Conservation (phyloP, 2,113 vertebrate species). For the Aramus guarauna region DNA sequence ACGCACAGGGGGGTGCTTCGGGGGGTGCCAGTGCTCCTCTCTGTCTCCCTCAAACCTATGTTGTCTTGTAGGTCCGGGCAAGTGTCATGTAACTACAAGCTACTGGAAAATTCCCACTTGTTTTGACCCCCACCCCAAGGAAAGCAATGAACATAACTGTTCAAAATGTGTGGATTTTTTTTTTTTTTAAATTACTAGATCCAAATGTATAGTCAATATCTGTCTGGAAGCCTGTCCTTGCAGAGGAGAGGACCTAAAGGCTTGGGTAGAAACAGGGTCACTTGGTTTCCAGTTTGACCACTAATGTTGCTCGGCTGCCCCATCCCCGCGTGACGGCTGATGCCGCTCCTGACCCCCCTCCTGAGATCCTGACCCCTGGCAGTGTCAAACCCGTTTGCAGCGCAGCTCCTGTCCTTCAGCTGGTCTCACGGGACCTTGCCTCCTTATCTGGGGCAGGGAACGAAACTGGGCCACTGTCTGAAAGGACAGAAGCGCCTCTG, state of each 20-base stretch:
- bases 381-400: not conserved
- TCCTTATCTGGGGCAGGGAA: not conserved
- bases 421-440: not conserved
- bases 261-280: too few relatives aligned
- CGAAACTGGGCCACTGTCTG: not conserved
- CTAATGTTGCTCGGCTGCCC: not conserved
- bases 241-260: not conserved
- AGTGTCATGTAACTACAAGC: not conserved
- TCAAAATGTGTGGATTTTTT: not conserved
- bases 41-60: accelerated
- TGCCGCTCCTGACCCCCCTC: not conserved
- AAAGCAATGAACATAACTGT: not conserved
- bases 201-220: not conserved
- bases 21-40: not conserved
- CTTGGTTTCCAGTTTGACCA: not conserved
- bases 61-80: not conserved
- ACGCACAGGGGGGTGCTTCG: not conserved
- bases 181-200: not conserved
- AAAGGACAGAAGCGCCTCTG: not conserved
- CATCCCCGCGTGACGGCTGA: not conserved
- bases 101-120: not conserved
- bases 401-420: not conserved
- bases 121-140: not conserved
- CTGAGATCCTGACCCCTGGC: not conserved
- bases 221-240: not conserved